phyloP scores from a whole-genome alignment of 2,113 vertebrate genomes.

The Cynopterus brachyotis region DNA sequence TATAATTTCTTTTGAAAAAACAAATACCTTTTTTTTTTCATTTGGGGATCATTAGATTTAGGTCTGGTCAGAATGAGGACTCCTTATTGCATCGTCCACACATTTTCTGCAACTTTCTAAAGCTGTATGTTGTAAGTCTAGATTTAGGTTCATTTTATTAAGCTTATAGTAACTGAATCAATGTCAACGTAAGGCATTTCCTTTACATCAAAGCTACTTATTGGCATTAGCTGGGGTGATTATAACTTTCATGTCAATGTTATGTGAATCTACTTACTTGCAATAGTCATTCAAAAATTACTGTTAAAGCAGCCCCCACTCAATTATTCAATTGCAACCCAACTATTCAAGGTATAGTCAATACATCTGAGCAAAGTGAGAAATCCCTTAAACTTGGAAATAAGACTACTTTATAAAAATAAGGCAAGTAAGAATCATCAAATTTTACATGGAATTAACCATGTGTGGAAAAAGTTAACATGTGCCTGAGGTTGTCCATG shows the following conservation, averaged over 20 bases:
- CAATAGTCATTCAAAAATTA: background rate
- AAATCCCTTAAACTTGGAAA: background rate
- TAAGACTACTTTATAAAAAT: background rate
- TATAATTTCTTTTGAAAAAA: background rate
- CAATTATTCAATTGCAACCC: background rate
- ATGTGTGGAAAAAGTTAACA: background rate
- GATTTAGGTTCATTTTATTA: background rate
- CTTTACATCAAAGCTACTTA: background rate
- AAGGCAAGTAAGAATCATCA: background rate
- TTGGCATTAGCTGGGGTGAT: background rate
- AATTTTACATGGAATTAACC: background rate
- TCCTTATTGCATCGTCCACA: background rate
- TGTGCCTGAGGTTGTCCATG: background rate
- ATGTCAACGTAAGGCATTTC: background rate
- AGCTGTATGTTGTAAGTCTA: background rate
- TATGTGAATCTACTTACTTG: background rate
- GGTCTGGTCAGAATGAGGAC: background rate
- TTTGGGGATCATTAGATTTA: background rate
- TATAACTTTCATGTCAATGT: background rate
- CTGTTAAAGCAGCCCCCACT: background rate
- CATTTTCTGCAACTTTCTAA: background rate
- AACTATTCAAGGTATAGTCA: background rate
- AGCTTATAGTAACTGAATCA: background rate
- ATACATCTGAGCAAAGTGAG: background rate
- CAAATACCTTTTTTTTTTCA: background rate